Conservation (phyloP, 2,888 invertebrate species). For the Panorpa germanica region DNA sequence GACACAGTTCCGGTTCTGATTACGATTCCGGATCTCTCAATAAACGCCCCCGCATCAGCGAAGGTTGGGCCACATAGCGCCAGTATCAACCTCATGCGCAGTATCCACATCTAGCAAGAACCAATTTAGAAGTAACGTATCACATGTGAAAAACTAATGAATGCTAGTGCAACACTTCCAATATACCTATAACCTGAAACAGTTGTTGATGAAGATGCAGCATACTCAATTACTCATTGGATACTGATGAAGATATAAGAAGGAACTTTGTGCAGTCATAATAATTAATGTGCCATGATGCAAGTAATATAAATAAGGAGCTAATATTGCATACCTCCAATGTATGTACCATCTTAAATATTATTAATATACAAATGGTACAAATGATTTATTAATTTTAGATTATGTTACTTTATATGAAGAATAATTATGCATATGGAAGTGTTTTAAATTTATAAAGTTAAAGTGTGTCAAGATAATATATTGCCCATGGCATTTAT, state of each 20-base stretch:
- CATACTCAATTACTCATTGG: no score
- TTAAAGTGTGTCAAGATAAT: not conserved
- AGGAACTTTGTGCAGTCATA: not conserved
- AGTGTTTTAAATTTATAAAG: not conserved
- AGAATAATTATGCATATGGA: not conserved
- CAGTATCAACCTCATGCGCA: slow-evolving; percentile 25
- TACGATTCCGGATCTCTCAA: slow-evolving; percentile 46
- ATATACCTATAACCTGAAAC: no score
- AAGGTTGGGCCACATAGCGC: slow-evolving; percentile 83
- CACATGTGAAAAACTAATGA: no score
- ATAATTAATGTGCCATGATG: not conserved
- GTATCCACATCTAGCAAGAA: slow-evolving; percentile 26
- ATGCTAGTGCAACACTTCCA: no score
- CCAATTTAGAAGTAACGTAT: no score
- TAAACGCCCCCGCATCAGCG: slow-evolving; percentile 74
- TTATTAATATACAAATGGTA: slow-evolving; percentile 31
- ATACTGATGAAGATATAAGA: not conserved
- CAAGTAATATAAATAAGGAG: slow-evolving; percentile 22
- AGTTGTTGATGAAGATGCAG: no score
- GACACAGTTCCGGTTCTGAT: slow-evolving; percentile 31
- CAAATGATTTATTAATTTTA: slow-evolving; percentile 1
- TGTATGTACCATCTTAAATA: slow-evolving; percentile 25
- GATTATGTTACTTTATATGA: slow-evolving; percentile 1
- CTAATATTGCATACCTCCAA: slow-evolving; percentile 28
- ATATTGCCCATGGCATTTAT: slow-evolving; percentile 29